Evolutionary conservation across 1,140 invertebrate genomes (phyloP).

Genomic region (Luehdorfia chinensis): DNA sequence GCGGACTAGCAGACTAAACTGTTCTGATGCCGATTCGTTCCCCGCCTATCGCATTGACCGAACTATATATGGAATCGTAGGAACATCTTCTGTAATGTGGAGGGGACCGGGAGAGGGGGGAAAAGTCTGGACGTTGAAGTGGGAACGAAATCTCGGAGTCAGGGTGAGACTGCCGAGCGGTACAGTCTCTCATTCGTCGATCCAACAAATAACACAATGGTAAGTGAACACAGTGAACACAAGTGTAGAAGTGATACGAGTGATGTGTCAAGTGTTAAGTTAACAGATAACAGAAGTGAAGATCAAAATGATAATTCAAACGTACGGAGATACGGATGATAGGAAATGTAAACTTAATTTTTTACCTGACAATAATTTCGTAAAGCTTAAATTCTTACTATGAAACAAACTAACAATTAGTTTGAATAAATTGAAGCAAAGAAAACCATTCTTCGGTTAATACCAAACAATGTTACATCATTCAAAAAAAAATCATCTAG

Average conservation of each 20-base stretch:
- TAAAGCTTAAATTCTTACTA: too few species aligned
- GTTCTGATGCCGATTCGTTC: constrained; percentile 43
- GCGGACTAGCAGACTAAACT: constrained; percentile 27
- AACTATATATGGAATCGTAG: constrained; percentile 70
- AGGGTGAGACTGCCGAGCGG: constrained; percentile 71
- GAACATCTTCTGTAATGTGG: constrained; percentile 19
- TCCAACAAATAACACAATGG: constrained; percentile 68
- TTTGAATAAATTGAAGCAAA: too few species aligned
- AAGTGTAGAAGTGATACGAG: constrained; percentile 32
- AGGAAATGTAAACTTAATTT: too few species aligned
- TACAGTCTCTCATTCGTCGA: constrained; percentile 70
- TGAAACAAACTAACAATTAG: too few species aligned
- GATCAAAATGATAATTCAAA: background rate
- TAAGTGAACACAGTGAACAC: constrained; percentile 45
- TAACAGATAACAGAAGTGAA: constrained; percentile 5
- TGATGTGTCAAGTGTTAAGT: constrained; percentile 22
- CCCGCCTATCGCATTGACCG: constrained; percentile 43
- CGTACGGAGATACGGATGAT: too few species aligned
- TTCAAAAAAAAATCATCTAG: too few species aligned
- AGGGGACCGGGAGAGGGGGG: constrained; percentile 30
- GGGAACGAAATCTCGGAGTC: constrained; percentile 58
- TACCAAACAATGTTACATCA: too few species aligned
- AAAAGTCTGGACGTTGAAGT: constrained; percentile 37
- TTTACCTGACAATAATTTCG: too few species aligned
- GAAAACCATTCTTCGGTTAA: too few species aligned